These are phyloP conservation scores for Drepana arcuata DNA, from an alignment of 1,140 invertebrate species.

Conservation along the genomic window DNA sequence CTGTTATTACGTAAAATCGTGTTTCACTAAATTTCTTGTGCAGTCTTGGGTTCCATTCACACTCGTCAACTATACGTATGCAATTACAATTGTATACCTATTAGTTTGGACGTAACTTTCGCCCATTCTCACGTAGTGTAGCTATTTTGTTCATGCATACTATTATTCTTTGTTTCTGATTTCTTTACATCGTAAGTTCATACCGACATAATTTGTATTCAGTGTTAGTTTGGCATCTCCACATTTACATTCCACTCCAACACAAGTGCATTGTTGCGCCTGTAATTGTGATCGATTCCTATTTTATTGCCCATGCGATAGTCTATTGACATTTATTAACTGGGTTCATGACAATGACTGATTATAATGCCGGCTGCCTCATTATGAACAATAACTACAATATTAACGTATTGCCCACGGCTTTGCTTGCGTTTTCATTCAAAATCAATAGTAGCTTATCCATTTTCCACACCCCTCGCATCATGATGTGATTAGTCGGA, in stretches of 20 bases:
- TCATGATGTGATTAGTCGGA: too few species aligned
- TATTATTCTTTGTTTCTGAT: constrained; percentile 10
- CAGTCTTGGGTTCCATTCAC: too few species aligned
- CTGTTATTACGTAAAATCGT: too few species aligned
- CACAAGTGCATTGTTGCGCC: too few species aligned
- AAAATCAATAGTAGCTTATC: too few species aligned
- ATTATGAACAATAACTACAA: too few species aligned
- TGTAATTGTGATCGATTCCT: constrained; percentile 24
- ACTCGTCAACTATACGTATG: too few species aligned
- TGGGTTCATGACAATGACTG: constrained; percentile 3
- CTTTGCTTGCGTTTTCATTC: not conserved
- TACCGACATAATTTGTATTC: constrained; percentile 28
- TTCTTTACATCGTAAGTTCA: too few species aligned
- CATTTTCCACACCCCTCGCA: too few species aligned
- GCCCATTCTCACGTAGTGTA: constrained; percentile 3
- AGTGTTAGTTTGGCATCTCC: constrained; percentile 5
- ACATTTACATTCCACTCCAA: too few species aligned
- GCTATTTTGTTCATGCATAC: constrained; percentile 8
- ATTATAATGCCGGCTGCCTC: constrained; percentile 4
- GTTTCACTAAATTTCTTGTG: too few species aligned
- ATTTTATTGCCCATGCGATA: constrained; percentile 13
- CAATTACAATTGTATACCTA: not conserved
- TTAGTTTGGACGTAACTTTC: constrained; percentile 7
- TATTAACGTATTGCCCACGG: too few species aligned
- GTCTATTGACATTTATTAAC: constrained; percentile 22